Base-by-base conservation (phyloP, 2,113 vertebrate genomes). In the Clarias magur region DNA sequence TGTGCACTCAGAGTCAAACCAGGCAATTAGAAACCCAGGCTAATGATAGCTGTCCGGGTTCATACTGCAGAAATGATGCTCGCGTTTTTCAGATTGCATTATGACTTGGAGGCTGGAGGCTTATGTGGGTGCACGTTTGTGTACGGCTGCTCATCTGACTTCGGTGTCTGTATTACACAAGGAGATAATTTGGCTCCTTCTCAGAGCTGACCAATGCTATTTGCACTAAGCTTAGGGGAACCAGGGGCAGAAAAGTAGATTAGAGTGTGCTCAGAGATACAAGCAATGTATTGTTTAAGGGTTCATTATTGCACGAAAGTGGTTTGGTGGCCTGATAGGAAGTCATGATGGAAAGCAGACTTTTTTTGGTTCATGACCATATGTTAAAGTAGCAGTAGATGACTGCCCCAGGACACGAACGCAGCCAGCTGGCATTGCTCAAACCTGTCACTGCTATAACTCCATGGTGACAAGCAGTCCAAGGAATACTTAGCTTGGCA, bases 21-120 rank as follows among this genome's bases (percentile, higher is more conserved):
- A 88, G 85, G 63, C 88, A 89, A 89, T 91, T 90, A 89, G 80
- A 85, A 82, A 76, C 48, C 84, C 70, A 63, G 75, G 68, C 83
- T 91, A 90, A 91, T 90, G 88, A 90, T 87, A 81, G 80, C 48
- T 83, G 72, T 85, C 80, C 76, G 80, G 84, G 84, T 85, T 57
- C 63, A 89, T 87, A 89, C 86, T 86, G 85, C 73, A 65, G 30
- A 68, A 91, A 87, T 88, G 80, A 81, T 76, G 59, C 84, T 86
- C 73, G 23, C 79, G 67, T 84, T 88, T 84, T 89, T 16, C 70
- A 86, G 80, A 81, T 60, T 34, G 1, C 60, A 81, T 86, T 42
- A 59, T 38, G 80, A 72, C 63, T 83, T 70, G 57, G 59, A 82
- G 60, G 15, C 53, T 73, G 54, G 63, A 75, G 5, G 85, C 9